Base-by-base conservation (phyloP, 2,113 vertebrate genomes). In the Otocyon megalotis region DNA sequence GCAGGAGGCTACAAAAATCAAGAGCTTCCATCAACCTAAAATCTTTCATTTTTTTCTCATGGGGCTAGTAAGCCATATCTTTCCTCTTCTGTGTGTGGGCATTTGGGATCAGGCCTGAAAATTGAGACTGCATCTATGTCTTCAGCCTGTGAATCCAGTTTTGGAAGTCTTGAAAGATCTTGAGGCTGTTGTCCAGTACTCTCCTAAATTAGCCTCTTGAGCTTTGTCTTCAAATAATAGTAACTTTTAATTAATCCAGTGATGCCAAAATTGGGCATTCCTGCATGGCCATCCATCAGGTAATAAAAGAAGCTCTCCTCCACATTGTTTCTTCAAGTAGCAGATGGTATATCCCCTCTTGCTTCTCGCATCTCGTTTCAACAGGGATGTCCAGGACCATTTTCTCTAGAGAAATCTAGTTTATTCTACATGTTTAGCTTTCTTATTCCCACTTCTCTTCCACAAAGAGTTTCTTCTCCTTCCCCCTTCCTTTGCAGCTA, bases 311-410 rank as follows among this genome's bases (percentile, higher is more conserved):
- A 89, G 28, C 80, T 62, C 14, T 58, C 19, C 30, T 91, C 20
- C 53, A 14, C 1, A 5, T 6, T 20, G 28, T 76, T 48, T 35
- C 48, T 82, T 82, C n/a, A 54, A 56, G 71, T 32, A 71, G 65
- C 84, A 71, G 65, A 32, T 76, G 87, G 71, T 26, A 6, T 60
- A 4, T 28, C 56, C 24, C 71, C 22, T 50, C 24, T 82, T n/a
- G 37, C 86, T 67, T 77, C 84, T 96, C 79, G 48, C 30, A 22
- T 97, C 58, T 92, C 30, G 14, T 91, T 93, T 96, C 88, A 96
- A 79, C 85, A 94, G 22, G 58, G 89, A 35, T 58, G 35, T 58
- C 84, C n/a, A 19, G 81, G 74, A 60, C 48, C 30, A 4, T 88
- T 71, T 96, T 87, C 89, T 93, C 54, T 65, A 60, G 88, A 97